Conservation (phyloP, 2,797 vertebrate genomes). For the Hydrolagus colliei region DNA sequence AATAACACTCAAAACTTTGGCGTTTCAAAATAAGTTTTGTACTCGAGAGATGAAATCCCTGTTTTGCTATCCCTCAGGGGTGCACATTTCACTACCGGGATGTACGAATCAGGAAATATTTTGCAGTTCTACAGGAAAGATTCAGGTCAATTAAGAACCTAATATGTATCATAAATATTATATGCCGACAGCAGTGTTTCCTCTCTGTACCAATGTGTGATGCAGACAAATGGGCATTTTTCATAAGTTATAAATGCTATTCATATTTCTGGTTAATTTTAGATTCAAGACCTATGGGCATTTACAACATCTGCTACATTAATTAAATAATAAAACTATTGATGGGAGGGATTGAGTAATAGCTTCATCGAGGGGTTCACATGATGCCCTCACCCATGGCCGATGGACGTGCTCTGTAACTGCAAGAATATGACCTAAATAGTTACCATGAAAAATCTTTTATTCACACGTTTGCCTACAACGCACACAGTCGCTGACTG, state of each 20-base stretch:
- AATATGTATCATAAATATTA: neutral
- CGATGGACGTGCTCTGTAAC: neutral
- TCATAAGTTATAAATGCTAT: neutral
- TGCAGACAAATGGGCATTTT: neutral
- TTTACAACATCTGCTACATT: constrained; percentile 13
- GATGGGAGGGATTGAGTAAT: neutral
- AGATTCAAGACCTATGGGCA: neutral
- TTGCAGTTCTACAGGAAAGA: too few species aligned
- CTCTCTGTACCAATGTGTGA: neutral
- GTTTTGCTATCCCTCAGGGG: too few species aligned
- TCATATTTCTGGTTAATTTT: constrained; percentile 14
- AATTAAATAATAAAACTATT: constrained; percentile 21
- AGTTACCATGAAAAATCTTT: neutral
- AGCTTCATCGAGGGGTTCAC: neutral
- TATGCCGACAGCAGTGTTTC: neutral
- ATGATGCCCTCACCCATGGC: neutral
- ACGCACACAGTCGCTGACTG: too few species aligned
- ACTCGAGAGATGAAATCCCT: too few species aligned
- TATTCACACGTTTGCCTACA: too few species aligned
- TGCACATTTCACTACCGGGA: too few species aligned
- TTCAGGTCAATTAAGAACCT: too few species aligned
- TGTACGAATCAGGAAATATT: too few species aligned
- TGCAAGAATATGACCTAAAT: neutral
- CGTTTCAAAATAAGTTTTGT: too few species aligned
- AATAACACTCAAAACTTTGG: too few species aligned